These are phyloP conservation scores for Eupeodes latifasciatus DNA, from an alignment of 2,888 invertebrate genomes.

Conservation along the genomic window DNA sequence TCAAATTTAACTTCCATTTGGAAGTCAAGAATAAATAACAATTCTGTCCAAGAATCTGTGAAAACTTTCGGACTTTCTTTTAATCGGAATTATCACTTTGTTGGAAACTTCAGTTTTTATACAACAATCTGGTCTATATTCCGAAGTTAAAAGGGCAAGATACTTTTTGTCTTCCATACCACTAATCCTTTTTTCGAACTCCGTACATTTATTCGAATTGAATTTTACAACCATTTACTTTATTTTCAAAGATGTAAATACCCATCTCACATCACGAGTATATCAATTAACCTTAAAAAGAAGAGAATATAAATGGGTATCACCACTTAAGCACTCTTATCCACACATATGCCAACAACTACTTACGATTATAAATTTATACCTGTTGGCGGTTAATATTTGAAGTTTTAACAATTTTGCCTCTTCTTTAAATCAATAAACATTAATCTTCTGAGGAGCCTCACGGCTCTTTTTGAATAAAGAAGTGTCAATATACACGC, in stretches of 20 bases:
- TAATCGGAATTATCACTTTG: too few species aligned
- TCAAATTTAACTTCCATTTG: too few species aligned
- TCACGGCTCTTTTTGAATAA: conserved; percentile 20
- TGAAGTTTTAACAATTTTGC: conserved; percentile 46
- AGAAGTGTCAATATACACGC: conserved; percentile 62
- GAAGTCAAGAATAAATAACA: too few species aligned
- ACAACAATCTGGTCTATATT: too few species aligned
- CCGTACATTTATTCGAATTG: background rate
- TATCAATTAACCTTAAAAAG: conserved; percentile 52
- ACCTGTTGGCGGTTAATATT: conserved; percentile 55
- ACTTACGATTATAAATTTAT: background rate
- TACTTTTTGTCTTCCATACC: too few species aligned
- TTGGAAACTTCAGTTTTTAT: too few species aligned
- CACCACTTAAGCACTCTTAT: conserved; percentile 43
- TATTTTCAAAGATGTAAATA: conserved; percentile 41
- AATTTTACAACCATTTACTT: conserved; percentile 8
- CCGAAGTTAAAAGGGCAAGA: too few species aligned
- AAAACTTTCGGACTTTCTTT: too few species aligned
- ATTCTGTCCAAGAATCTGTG: too few species aligned
- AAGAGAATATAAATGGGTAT: conserved; percentile 19
- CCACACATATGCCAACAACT: conserved; percentile 15
- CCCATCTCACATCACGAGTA: conserved; percentile 19
- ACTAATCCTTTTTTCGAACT: too few species aligned
- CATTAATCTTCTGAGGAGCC: conserved; percentile 35
- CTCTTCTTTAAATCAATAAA: conserved; percentile 57